Base-by-base conservation (phyloP, 2,797 vertebrate species). In the Paguma larvata region DNA sequence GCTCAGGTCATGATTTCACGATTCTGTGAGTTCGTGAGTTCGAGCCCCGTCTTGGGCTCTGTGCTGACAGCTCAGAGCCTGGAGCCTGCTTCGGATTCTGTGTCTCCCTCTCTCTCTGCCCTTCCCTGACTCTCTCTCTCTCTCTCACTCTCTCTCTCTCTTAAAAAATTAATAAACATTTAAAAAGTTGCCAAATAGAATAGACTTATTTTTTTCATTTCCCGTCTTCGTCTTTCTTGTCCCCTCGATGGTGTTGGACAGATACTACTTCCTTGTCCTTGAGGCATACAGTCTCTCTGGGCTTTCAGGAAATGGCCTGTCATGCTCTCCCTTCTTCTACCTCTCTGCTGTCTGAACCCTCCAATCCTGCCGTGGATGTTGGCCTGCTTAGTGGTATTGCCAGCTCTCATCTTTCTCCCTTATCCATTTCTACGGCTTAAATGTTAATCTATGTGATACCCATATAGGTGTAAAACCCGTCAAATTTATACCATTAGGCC, bases 281-380 rank as follows among this genome's bases (percentile, higher is more conserved):
- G 53, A 70, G 23, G 46, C 13, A 4, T 25, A 27, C 30, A 21
- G 41, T 21, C 5, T 65, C 63, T 46, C 21, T 18, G 14, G 38
- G 30, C 65, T 80, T 56, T 30, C 16, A 4, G 0, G 9, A 41
- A 3, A 10, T 0, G 1, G 1, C n/a, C 41, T 68, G 46, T 27
- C 19, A 9, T 0, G 41, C 67, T 56, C 70, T 65, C 32, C 25
- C 19, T 65, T 32, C 82, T 67, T 32, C 82, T 48, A 5, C 7
- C 4, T 67, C 63, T 56, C 73, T 75, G 30, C 62, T 27, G 5
- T 32, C 32, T 30, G 41, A 48, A n/a, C 25, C 6, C 23, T 38
- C 68, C 3, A 11, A 6, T 27, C 38, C 8, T 19, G 6, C 77
- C 25, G 46, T 44, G 51, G 83, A 4, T 30, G 32, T 16, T 21